Evolutionary conservation across 2,888 invertebrate genomes (phyloP).

Genomic region (Metellina segmentata): DNA sequence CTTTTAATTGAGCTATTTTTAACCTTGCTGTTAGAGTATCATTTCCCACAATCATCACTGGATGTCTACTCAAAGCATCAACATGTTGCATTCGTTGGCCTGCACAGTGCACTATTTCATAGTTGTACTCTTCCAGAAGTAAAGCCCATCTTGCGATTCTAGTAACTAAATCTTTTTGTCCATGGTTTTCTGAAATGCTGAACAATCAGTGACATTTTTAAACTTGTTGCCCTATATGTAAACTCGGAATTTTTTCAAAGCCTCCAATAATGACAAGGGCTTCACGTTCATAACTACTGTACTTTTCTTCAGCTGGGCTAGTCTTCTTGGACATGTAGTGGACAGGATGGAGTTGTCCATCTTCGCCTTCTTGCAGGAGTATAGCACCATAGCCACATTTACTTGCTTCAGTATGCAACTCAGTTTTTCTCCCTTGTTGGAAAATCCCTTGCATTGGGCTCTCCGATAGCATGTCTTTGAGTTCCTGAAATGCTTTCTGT

Average conservation of each 20-base stretch:
- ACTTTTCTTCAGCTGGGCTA: neutral
- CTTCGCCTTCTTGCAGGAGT: neutral
- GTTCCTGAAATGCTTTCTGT: neutral
- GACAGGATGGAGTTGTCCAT: neutral
- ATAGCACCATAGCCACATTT: constrained; percentile 7
- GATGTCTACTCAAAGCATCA: too few species aligned
- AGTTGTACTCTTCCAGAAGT: neutral
- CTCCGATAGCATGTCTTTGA: neutral
- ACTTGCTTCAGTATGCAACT: neutral
- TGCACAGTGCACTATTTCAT: neutral
- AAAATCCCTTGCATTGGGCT: too few species aligned
- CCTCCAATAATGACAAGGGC: neutral
- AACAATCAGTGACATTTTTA: neutral
- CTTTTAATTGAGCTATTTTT: neutral
- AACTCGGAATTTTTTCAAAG: constrained; percentile 7
- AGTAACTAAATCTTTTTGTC: neutral
- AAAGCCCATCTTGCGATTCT: neutral
- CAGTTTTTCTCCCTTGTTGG: too few species aligned
- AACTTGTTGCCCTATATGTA: neutral
- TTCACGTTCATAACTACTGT: neutral
- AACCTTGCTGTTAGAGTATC: neutral
- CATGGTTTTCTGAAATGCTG: constrained; percentile 3
- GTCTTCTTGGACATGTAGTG: neutral
- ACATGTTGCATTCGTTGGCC: neutral
- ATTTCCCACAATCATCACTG: too few species aligned